Evolutionary conservation across 2,113 vertebrate species (phyloP).

Genomic region (Pandion haliaetus): DNA sequence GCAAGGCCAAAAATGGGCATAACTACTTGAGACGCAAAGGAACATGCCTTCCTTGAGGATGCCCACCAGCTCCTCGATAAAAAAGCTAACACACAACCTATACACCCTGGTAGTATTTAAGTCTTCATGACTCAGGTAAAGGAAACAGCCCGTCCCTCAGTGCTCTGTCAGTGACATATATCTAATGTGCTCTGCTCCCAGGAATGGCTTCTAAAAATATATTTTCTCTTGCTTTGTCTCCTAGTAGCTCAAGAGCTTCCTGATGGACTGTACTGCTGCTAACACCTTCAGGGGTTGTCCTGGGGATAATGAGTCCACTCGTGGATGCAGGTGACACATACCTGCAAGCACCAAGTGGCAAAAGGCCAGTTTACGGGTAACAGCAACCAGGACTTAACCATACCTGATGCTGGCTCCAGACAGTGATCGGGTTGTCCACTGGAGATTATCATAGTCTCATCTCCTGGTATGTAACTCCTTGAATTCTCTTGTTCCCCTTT

Average conservation of each 20-base stretch:
- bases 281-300: not conserved
- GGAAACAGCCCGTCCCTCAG: not conserved
- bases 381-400: not conserved
- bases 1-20: not conserved
- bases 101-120: not conserved
- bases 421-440: not conserved
- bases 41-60: not conserved
- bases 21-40: not conserved
- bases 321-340: not conserved
- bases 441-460: not conserved
- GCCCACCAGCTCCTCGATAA: not conserved
- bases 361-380: not conserved
- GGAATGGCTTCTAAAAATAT: not conserved
- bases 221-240: not conserved
- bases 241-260: not conserved
- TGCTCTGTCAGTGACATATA: not conserved
- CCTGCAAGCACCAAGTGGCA: not conserved
- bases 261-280: not conserved
- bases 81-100: not conserved
- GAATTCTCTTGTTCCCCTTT: accelerated
- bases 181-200: not conserved
- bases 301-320: not conserved
- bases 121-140: not conserved
- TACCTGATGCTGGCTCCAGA: accelerated
- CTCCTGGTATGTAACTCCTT: not conserved